A percentile compares a stretch with the other conserved stretches of the same genome.
Conservation (phyloP, 2,797 vertebrate species). For the Leucoraja ocellata region DNA sequence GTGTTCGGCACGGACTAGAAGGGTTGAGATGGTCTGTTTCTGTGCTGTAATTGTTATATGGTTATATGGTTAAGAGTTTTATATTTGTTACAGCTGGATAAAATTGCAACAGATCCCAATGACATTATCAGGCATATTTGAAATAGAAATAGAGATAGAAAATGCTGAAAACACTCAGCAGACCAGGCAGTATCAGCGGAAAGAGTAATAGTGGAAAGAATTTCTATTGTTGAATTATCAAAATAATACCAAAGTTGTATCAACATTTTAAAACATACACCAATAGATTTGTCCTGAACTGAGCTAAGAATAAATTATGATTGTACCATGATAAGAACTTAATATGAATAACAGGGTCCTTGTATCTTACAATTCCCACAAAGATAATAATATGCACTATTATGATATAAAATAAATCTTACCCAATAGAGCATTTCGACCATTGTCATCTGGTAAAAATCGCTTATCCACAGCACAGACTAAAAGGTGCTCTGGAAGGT, state of each 20-base stretch:
- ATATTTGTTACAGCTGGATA: background rate
- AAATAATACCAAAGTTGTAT: background rate
- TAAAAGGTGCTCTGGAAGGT: slow-evolving; percentile 75
- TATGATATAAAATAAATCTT: slow-evolving; percentile 48
- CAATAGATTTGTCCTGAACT: background rate
- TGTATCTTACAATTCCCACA: background rate
- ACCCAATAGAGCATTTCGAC: slow-evolving; percentile 87
- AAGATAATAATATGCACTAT: background rate
- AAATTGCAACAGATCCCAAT: background rate
- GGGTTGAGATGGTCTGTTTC: no score
- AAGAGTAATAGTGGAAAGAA: background rate
- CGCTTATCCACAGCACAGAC: slow-evolving; percentile 87
- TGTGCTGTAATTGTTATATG: no score
- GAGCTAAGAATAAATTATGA: background rate
- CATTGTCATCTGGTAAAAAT: slow-evolving; percentile 86
- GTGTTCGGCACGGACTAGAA: no score
- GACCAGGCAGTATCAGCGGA: no score
- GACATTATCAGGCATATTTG: background rate
- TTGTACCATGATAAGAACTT: background rate
- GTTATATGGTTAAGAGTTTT: background rate
- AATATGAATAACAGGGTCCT: background rate
- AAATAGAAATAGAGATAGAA: no score
- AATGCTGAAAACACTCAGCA: no score
- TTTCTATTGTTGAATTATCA: background rate
- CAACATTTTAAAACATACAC: background rate